Evolutionary conservation across 2,797 vertebrate species (phyloP).

Genomic region (Phataginus tetradactyla): DNA sequence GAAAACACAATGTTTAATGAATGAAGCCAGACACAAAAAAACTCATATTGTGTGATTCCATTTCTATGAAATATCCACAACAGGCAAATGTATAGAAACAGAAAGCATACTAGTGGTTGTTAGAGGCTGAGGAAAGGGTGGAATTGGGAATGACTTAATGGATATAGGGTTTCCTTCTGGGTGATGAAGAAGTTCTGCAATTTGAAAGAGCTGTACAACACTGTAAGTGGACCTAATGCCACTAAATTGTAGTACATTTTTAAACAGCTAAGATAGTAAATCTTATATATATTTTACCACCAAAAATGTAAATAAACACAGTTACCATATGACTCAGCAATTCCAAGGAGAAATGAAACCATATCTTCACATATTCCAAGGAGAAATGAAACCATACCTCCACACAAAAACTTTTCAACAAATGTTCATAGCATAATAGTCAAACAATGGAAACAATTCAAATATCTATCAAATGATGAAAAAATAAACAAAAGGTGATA

Average conservation of each 20-base stretch:
- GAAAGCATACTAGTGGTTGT: background rate
- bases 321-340: background rate
- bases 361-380: background rate
- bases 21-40: slow-evolving; percentile 4
- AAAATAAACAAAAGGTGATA: background rate
- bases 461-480: background rate
- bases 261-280: background rate
- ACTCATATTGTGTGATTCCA: background rate
- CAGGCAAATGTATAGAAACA: background rate
- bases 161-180: background rate
- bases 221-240: background rate
- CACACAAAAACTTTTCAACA: slow-evolving; percentile 2
- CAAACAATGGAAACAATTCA: slow-evolving; percentile 29
- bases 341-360: slow-evolving; percentile 6
- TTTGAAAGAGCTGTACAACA: background rate
- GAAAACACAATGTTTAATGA: slow-evolving; percentile 21
- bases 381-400: background rate
- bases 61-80: background rate
- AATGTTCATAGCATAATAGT: background rate
- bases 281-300: background rate
- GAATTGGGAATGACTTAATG: background rate
- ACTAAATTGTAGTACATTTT: background rate
- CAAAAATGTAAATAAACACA: background rate
- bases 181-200: slow-evolving; percentile 33
- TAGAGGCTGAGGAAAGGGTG: background rate